Evolutionary conservation across 2,113 vertebrate species (phyloP).

Genomic region (Vulpes ferrilata): DNA sequence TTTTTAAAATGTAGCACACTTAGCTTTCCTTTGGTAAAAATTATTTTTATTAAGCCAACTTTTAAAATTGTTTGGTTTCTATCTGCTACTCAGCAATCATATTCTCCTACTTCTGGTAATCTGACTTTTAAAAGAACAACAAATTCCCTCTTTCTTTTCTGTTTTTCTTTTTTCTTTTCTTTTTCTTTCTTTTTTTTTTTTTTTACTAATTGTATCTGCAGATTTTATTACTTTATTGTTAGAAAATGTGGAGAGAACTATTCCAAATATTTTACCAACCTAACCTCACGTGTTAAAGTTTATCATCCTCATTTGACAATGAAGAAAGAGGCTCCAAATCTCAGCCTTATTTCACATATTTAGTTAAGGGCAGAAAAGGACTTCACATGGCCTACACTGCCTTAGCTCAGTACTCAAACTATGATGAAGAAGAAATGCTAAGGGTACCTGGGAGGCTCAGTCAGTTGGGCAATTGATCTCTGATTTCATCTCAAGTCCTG

Average conservation of each 20-base stretch:
- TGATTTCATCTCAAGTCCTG: neutral
- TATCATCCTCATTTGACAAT: neutral
- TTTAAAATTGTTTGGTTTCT: slow-evolving; percentile 19
- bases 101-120: slow-evolving; percentile 8
- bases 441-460: neutral
- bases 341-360: neutral
- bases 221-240: neutral
- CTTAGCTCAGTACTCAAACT: neutral
- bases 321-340: neutral
- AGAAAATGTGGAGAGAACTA: neutral
- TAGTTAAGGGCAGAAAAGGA: neutral
- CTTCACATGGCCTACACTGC: neutral
- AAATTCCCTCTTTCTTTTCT: neutral
- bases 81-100: neutral
- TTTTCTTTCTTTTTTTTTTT: neutral
- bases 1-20: neutral
- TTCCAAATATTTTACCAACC: neutral
- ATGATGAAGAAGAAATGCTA: neutral
- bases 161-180: neutral
- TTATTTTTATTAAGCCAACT: neutral
- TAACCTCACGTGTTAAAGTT: neutral
- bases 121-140: neutral
- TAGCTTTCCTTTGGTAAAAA: neutral
- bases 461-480: neutral
- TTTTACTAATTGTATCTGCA: neutral